Evolutionary conservation across 2,888 invertebrate species (phyloP), one percentile per base, ranked within the genome.

Genomic region (Teleiodes luculella): DNA sequence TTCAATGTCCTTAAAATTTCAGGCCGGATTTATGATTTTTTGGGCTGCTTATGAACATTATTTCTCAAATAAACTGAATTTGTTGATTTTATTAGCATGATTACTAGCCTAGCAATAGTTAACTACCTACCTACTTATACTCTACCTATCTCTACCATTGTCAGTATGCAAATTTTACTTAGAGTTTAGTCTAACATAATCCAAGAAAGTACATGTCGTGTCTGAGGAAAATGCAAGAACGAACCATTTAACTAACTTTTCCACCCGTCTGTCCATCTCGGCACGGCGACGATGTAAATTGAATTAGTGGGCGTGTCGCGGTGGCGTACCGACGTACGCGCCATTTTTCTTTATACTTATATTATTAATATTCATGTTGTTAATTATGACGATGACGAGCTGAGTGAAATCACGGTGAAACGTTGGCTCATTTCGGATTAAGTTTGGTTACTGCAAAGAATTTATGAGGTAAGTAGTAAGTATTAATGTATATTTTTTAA

Each of bases 221-320:
- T n/a, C n/a, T n/a, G n/a, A n/a, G n/a, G n/a, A n/a, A n/a, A n/a
- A n/a, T n/a, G n/a, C n/a, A n/a, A n/a, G n/a, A n/a, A n/a, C n/a
- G n/a, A n/a, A n/a, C n/a, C n/a, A n/a, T n/a, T n/a, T n/a, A 50
- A 37, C 59, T 41, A 10, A 36, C 58, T 66, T 71, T 59, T 64
- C 57, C 57, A 13, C 28, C 3, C 57, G 60, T 55, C 56, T 60
- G 59, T 56, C 56, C 60, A 48, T 45, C 53, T 60, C 67, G 63
- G 69, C 60, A 4, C 31, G 20, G 57, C 62, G 62, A 63, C 74
- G 72, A 80, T 81, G 80, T 85, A 81, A 84, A 86, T 84, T 85
- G 73, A 83, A 83, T 85, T 81, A 85, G 78, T 75, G 76, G 85
- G 85, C 83, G 85, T 78, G 76, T 48, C 46, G 18, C 49, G 39